These are phyloP conservation scores for Callyntrura guangdongensis DNA, from an alignment of 2,888 invertebrate genomes.

Conservation along the genomic window DNA sequence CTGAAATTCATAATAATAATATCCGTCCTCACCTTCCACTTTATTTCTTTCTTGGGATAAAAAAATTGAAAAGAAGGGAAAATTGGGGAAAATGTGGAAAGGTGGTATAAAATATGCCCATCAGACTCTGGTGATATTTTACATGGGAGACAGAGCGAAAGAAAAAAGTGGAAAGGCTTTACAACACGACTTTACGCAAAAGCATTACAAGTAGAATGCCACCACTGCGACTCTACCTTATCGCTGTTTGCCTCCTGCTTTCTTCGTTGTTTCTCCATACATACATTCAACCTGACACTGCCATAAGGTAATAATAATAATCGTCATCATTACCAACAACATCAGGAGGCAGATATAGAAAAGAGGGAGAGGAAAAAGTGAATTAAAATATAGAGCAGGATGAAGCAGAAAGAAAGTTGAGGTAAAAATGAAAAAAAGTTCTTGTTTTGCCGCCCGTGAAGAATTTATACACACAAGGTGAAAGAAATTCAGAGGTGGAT, in stretches of 20 bases:
- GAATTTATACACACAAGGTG: background rate
- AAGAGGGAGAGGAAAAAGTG: background rate
- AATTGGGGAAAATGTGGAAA: conserved; percentile 18
- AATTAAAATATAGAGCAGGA: conserved; percentile 40
- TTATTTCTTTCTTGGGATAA: conserved; percentile 6
- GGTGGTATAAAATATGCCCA: conserved; percentile 27
- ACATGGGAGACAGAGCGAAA: conserved; percentile 17
- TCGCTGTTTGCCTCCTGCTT: background rate
- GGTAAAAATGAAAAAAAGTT: conserved; percentile 30
- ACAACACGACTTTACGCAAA: background rate
- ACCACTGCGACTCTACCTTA: background rate
- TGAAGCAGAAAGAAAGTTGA: conserved; percentile 5
- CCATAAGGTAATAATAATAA: conserved; percentile 18
- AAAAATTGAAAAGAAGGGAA: conserved; percentile 16
- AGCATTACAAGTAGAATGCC: background rate
- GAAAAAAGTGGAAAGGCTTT: conserved; percentile 6
- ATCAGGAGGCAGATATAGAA: background rate
- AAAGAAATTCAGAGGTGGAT: conserved; percentile 46
- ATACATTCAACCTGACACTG: background rate
- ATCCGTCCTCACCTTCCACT: conserved; percentile 38
- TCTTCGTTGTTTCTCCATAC: background rate
- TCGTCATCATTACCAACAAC: conserved; percentile 4
- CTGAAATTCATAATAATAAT: conserved; percentile 47
- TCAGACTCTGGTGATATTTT: conserved; percentile 40
- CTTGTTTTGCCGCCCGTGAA: background rate